Evolutionary conservation across 2,797 vertebrate genomes (phyloP).

Genomic region (Meda fulgida): DNA sequence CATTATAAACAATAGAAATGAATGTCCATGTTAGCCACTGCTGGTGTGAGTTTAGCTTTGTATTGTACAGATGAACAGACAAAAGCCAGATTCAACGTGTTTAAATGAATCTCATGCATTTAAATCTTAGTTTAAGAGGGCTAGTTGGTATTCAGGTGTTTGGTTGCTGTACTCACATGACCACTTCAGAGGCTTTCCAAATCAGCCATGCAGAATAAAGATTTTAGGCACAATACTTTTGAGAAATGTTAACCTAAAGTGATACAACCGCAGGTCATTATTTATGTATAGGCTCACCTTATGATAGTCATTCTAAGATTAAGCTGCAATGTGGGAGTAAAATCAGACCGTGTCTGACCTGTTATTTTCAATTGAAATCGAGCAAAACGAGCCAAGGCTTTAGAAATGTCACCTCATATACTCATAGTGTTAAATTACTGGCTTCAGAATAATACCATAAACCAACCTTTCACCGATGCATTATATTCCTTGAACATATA

Average conservation of each 20-base stretch:
- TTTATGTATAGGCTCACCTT: slow-evolving; percentile 8
- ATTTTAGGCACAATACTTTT: neutral
- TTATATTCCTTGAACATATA: neutral
- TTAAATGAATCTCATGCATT: slow-evolving; percentile 32
- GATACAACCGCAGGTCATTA: neutral
- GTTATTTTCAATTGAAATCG: slow-evolving; percentile 21
- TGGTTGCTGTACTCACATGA: neutral
- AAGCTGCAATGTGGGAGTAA: slow-evolving; percentile 1
- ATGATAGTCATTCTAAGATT: slow-evolving; percentile 22
- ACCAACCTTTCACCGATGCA: slow-evolving; percentile 11
- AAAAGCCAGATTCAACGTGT: neutral
- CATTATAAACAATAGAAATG: neutral
- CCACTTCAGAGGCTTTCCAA: neutral
- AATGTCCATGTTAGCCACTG: neutral
- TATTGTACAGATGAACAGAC: neutral
- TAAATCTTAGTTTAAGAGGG: neutral
- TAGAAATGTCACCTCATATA: slow-evolving; percentile 24
- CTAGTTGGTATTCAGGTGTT: neutral
- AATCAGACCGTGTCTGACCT: slow-evolving; percentile 22
- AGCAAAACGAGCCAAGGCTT: slow-evolving; percentile 13
- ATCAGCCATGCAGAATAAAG: neutral
- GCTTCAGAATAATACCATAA: slow-evolving; percentile 33
- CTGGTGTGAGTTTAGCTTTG: neutral
- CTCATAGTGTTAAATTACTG: slow-evolving; percentile 28
- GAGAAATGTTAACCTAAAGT: slow-evolving; percentile 25